phyloP scores from a whole-genome alignment of 2,113 vertebrate species.

The Gracilinanus agilis region DNA sequence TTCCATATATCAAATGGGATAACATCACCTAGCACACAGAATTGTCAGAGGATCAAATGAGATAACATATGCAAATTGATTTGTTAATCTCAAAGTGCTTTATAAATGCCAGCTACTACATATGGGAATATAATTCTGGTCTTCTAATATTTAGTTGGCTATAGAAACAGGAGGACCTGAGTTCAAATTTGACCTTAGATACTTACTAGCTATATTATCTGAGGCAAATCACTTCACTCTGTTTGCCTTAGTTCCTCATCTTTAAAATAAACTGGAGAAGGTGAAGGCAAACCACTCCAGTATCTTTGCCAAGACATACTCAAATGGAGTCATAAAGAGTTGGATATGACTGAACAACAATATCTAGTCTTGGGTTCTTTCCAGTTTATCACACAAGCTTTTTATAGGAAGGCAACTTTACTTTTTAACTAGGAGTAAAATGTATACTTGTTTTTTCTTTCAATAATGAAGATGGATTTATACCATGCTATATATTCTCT shows the following conservation, averaged over 20 bases:
- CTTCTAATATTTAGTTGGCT: no score
- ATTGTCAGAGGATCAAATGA: not conserved
- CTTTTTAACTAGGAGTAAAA: not conserved
- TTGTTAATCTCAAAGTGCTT: not conserved
- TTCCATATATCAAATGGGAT: not conserved
- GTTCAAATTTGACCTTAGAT: no score
- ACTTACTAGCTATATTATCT: no score
- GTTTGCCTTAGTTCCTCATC: no score
- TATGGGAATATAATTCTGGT: not conserved
- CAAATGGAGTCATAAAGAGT: no score
- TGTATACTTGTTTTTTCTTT: not conserved
- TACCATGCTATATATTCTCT: not conserved
- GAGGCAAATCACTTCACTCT: no score
- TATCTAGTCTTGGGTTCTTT: not conserved
- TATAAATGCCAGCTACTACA: not conserved
- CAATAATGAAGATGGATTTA: not conserved
- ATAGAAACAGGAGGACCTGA: no score
- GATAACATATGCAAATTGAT: not conserved
- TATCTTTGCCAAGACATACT: no score
- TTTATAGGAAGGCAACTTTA: not conserved
- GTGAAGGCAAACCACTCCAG: no score
- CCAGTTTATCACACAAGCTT: not conserved
- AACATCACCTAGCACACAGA: not conserved
- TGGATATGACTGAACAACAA: no score
- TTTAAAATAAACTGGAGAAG: no score